A percentile compares a stretch with the other conserved stretches of the same genome.
Conservation (phyloP, 2,113 vertebrate species). For the Bufo bufo region DNA sequence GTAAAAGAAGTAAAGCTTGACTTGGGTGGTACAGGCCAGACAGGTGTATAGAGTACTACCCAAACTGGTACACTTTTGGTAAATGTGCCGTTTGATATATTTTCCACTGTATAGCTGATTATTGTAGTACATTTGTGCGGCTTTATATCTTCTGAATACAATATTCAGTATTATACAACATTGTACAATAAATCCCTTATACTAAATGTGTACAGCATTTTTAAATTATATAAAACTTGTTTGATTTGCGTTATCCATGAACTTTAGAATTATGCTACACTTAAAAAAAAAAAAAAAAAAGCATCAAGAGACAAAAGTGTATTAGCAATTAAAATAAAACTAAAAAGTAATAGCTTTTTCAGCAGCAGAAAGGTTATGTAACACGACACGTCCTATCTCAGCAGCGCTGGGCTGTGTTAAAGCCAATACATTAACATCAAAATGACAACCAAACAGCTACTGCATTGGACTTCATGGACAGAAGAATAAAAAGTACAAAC, state of each 20-base stretch:
- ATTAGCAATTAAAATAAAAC: not conserved
- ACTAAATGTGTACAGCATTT: not conserved
- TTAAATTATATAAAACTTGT: not conserved
- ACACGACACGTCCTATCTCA: conserved; percentile 35
- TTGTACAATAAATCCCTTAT: too few relatives aligned
- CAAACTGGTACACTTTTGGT: too few relatives aligned
- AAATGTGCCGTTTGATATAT: not conserved
- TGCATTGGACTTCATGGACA: not conserved
- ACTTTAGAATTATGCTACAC: not conserved
- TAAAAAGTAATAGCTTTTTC: not conserved
- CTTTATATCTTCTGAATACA: not conserved
- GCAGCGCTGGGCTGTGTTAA: conserved; percentile 17
- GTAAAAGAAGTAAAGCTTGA: too few relatives aligned
- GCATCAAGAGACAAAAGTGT: not conserved
- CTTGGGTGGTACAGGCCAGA: too few relatives aligned
- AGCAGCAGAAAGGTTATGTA: conserved; percentile 40
- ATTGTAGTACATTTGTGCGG: not conserved
- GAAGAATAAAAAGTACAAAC: not conserved
- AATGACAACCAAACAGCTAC: conserved; percentile 34
- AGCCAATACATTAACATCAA: conserved; percentile 40
- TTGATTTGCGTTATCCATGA: not conserved
- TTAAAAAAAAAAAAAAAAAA: not conserved
- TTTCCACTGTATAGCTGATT: not conserved
- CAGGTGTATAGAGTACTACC: too few relatives aligned
- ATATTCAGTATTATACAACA: not conserved